These are phyloP conservation scores for Loriculus beryllinus DNA, from an alignment of 2,797 vertebrate species.

Conservation along the genomic window DNA sequence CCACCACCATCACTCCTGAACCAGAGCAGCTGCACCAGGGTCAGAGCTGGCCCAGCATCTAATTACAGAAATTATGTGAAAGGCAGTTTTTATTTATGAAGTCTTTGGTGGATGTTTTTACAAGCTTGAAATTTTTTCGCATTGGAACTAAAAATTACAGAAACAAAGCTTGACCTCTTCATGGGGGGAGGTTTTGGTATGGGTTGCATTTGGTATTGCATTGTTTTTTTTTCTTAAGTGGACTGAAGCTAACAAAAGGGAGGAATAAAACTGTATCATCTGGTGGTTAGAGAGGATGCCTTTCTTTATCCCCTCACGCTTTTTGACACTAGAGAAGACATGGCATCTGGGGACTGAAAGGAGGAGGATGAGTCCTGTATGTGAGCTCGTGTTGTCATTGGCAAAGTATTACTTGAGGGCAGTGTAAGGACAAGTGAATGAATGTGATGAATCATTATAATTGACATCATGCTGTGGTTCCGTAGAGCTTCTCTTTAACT, in stretches of 20 bases:
- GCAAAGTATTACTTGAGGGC: not conserved
- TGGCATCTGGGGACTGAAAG: not conserved
- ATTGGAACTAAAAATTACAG: not conserved
- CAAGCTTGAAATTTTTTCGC: not conserved
- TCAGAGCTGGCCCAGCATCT: not conserved
- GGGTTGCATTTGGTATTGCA: fast-evolving
- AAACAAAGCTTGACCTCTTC: not conserved
- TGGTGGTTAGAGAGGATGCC: not conserved
- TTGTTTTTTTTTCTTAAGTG: not conserved
- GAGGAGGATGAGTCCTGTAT: not conserved
- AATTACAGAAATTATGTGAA: not conserved
- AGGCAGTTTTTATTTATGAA: not conserved
- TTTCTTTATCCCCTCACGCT: not conserved
- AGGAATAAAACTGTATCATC: not conserved
- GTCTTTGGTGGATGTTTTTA: conserved; percentile 19
- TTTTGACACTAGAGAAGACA: not conserved
- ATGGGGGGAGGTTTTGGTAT: not conserved
- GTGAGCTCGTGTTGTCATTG: not conserved
- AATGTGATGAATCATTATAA: not conserved
- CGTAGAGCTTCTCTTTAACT: not conserved
- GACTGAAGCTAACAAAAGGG: not conserved
- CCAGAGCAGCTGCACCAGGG: not conserved
- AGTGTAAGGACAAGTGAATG: not conserved
- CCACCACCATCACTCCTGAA: not conserved
- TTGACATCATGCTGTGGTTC: not conserved